These are phyloP conservation scores for Sebastes trivittatus DNA, from an alignment of 2,797 vertebrate genomes.

Conservation along the genomic window DNA sequence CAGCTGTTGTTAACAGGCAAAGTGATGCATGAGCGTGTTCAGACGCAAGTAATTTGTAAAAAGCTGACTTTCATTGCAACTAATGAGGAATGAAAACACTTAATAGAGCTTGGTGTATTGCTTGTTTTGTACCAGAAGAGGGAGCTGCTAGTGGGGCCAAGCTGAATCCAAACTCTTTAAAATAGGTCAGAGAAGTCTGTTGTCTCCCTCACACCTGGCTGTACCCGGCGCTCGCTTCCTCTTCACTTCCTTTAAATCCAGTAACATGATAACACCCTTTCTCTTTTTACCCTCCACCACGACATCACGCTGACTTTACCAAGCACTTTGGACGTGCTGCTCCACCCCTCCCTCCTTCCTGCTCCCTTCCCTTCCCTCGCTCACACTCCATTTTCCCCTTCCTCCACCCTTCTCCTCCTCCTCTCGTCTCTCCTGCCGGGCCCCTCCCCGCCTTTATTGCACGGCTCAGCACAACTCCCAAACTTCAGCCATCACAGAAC, in stretches of 20 bases:
- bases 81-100: constrained; percentile 65
- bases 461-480: constrained; percentile 75
- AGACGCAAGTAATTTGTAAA: constrained; percentile 44
- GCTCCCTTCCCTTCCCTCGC: neutral
- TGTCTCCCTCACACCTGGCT: constrained; percentile 59
- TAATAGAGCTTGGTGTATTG: constrained; percentile 25
- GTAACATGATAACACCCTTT: constrained; percentile 31
- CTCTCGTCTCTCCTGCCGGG: constrained; percentile 33
- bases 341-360: neutral
- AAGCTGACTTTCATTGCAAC: constrained; percentile 56
- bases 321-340: constrained; percentile 19
- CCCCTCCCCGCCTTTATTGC: constrained; percentile 61
- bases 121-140: constrained; percentile 69
- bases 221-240: constrained; percentile 14
- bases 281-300: neutral
- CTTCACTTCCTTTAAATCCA: constrained; percentile 29
- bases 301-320: constrained; percentile 5
- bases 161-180: constrained; percentile 57
- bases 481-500: constrained; percentile 75
- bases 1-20: constrained; percentile 56
- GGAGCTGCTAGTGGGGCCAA: constrained; percentile 61
- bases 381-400: constrained; percentile 2
- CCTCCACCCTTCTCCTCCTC: constrained; percentile 26
- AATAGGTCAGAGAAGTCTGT: constrained; percentile 75
- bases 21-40: constrained; percentile 48